Evolutionary conservation across 1,140 invertebrate genomes (phyloP).

Genomic region (Monochamus saltuarius): DNA sequence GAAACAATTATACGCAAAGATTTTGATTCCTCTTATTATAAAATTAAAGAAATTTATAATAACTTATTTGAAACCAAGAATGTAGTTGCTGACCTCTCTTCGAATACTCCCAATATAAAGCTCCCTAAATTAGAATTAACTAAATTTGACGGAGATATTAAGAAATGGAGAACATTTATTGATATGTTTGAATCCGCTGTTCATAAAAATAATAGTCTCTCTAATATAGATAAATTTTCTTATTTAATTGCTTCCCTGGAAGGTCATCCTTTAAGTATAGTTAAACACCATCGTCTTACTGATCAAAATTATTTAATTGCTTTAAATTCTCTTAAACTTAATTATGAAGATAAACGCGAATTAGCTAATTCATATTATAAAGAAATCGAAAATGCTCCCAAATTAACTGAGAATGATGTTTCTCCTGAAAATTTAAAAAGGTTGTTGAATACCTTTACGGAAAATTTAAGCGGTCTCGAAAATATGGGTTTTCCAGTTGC

Average conservation of each 20-base stretch:
- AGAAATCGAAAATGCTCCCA: constrained; percentile 6
- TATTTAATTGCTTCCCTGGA: constrained; percentile 15
- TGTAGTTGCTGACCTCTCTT: not conserved
- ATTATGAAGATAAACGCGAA: constrained; percentile 20
- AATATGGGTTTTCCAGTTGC: constrained; percentile 3
- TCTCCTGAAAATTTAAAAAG: not conserved
- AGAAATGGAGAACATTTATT: constrained; percentile 21
- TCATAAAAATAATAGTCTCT: constrained; percentile 9
- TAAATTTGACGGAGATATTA: constrained; percentile 25
- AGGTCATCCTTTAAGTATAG: constrained; percentile 5
- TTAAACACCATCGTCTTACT: constrained; percentile 6
- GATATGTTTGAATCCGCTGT: constrained; percentile 21
- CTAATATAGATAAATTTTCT: constrained; percentile 15
- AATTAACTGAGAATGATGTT: not conserved
- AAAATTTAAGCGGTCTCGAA: constrained; percentile 4
- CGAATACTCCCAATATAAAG: constrained; percentile 12
- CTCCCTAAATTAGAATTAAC: constrained; percentile 20
- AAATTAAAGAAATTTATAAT: not conserved
- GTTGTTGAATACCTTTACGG: constrained; percentile 1
- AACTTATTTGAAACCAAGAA: not conserved
- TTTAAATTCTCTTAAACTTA: constrained; percentile 11
- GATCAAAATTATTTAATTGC: constrained; percentile 24
- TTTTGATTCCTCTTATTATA: not conserved
- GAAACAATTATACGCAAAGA: not conserved
- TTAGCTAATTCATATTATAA: constrained; percentile 17